Base-by-base conservation (phyloP, 2,113 vertebrate genomes). In the Lates calcarifer region DNA sequence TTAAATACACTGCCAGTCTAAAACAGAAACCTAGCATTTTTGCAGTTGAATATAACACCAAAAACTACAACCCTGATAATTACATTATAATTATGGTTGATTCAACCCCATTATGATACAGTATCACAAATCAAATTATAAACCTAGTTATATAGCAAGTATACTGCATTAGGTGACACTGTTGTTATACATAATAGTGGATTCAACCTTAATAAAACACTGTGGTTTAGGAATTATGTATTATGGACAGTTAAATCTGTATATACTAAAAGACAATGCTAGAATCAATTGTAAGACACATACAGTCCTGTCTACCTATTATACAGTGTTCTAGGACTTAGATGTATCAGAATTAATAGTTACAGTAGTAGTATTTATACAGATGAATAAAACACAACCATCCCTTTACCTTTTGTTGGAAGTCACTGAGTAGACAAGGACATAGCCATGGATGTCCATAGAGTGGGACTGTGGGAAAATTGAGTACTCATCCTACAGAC, bases 381-480 rank as follows among this genome's bases (percentile, higher is more conserved):
- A 64, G 5, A 61, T 24, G 18, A 29, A n/a, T 62, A n/a, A 37
- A 79, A 67, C 15, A 29, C 15, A 67, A 67, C 20, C 10, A 64
- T 43, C 33, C 3, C 85, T 89, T 92, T 81, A 97, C 97, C 96
- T 98, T 93, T 89, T 95, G 85, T 94, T 92, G 75, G 96, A 97
- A 9, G 95, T 97, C 85, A 97, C 96, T 0, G 94, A 96, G 88
- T 95, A 96, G 24, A 97, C 95, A 66, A 98, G 95, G 85, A 97
- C 87, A 35, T 96, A 97, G 62, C 96, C 93, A 11, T 97, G 96
- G 87, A 96, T 96, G 77, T 96, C 91, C 84, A 95, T 95, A 85
- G 96, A 79, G 84, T 97, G 95, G 73, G 96, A 97, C 55, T 96
- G 96, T 55, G 96, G 95, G 82, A 97, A 95, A 93, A 97, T 96